phyloP scores from a whole-genome alignment of 1,140 invertebrate species.

The Drosophila virilis region DNA sequence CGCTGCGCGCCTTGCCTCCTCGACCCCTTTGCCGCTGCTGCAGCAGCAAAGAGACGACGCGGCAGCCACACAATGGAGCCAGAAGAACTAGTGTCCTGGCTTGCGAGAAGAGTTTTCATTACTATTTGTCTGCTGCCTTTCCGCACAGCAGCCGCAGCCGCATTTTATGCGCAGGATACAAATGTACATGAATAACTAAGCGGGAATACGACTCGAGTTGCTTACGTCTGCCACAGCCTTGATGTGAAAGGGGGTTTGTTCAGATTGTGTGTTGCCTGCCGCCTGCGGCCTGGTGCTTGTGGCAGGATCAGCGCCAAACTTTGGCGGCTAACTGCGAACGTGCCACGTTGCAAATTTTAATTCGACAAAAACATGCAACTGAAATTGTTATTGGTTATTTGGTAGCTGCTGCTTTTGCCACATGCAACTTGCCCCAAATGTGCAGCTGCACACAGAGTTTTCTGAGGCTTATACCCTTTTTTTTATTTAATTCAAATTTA shows the following conservation, averaged over 20 bases:
- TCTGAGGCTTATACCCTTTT: conserved; percentile 17
- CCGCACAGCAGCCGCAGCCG: conserved; percentile 82
- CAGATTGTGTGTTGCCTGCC: background rate
- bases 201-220: conserved; percentile 35
- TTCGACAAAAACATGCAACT: conserved; percentile 81
- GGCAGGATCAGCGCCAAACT: conserved; percentile 63
- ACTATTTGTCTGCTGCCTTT: conserved; percentile 83
- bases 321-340: conserved; percentile 68
- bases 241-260: background rate
- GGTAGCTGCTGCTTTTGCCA: conserved; percentile 35
- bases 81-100: conserved; percentile 74
- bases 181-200: conserved; percentile 82
- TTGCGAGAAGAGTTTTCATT: conserved; percentile 74
- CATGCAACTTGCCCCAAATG: conserved; percentile 47
- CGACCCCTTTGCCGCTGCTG: background rate
- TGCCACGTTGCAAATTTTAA: conserved; percentile 81
- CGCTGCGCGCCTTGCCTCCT: background rate
- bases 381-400: conserved; percentile 74
- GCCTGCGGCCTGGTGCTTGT: conserved; percentile 27
- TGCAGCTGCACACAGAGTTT: conserved; percentile 18
- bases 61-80: conserved; percentile 43
- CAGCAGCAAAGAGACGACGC: conserved; percentile 43
- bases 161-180: conserved; percentile 83
- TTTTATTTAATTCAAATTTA: conserved; percentile 4
- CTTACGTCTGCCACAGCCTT: conserved; percentile 8